These are phyloP conservation scores for Cromileptes altivelis DNA, from an alignment of 2,113 vertebrate genomes.

Conservation along the genomic window DNA sequence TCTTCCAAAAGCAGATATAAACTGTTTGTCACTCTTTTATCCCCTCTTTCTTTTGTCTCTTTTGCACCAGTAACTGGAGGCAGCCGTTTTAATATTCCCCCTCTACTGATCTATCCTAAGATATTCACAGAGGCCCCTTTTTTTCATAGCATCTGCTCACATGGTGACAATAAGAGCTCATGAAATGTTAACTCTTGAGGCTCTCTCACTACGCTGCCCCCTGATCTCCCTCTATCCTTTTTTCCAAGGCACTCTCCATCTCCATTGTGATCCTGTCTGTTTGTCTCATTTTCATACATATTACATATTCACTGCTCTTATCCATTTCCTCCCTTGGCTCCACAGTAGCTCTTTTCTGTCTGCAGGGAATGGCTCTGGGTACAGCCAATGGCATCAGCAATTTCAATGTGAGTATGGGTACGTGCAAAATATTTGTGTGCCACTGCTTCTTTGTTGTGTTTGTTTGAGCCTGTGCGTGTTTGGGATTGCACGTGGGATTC, in stretches of 20 bases:
- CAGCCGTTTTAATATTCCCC: conserved; percentile 43
- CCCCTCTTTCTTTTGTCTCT: conserved; percentile 27
- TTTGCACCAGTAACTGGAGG: conserved; percentile 14
- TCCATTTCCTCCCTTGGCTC: conserved; percentile 24
- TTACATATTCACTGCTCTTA: conserved; percentile 46
- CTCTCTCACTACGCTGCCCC: conserved; percentile 22
- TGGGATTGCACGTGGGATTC: conserved; percentile 7
- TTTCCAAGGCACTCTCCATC: conserved; percentile 18
- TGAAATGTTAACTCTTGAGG: conserved; percentile 54
- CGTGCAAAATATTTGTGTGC: not conserved
- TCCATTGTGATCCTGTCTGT: conserved; percentile 45
- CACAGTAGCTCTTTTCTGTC: conserved; percentile 24
- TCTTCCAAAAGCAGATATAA: conserved; percentile 16
- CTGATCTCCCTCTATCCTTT: conserved; percentile 1
- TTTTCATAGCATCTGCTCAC: conserved; percentile 56
- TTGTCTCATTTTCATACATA: conserved; percentile 73
- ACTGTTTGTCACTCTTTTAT: conserved; percentile 39
- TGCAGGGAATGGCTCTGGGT: conserved; percentile 32
- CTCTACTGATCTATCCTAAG: conserved; percentile 38
- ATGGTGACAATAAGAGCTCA: conserved; percentile 49
- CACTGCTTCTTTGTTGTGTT: conserved; percentile 8
- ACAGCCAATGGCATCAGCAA: conserved; percentile 21
- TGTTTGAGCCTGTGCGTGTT: conserved; percentile 21
- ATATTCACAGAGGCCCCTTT: conserved; percentile 48
- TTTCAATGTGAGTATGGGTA: conserved; percentile 7